Conservation (phyloP, 2,888 invertebrate species). For the Diogma glabrata region DNA sequence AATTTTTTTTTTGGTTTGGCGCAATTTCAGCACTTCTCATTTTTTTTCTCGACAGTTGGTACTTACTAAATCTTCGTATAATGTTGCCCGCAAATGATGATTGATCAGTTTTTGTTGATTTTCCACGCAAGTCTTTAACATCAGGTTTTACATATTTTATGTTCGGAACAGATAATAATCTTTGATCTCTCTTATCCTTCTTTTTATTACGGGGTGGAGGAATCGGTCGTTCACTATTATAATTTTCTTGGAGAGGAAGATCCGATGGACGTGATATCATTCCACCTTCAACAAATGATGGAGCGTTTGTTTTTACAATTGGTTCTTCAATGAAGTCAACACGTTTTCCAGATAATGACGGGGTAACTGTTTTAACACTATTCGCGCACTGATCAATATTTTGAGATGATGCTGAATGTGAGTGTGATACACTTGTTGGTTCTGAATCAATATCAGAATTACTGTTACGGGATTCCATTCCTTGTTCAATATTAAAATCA, state of each 20-base stretch:
- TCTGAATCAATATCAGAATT: constrained; percentile 20
- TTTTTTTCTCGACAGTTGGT: constrained; percentile 36
- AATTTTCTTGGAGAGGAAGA: constrained; percentile 43
- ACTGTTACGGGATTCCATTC: constrained; percentile 17
- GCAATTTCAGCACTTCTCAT: constrained; percentile 6
- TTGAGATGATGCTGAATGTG: constrained; percentile 21
- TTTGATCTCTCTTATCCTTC: constrained; percentile 49
- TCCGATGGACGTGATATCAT: constrained; percentile 47
- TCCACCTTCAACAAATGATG: constrained; percentile 26
- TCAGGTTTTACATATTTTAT: constrained; percentile 49
- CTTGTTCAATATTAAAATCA: constrained; percentile 16
- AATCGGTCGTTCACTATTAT: constrained; percentile 35
- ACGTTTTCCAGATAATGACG: constrained; percentile 24
- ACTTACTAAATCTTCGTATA: constrained; percentile 84
- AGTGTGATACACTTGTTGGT: constrained; percentile 21
- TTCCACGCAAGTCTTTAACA: constrained; percentile 32
- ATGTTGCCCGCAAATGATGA: constrained; percentile 59
- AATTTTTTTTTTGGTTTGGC: too few species aligned
- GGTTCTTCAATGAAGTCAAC: constrained; percentile 33
- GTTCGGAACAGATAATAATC: constrained; percentile 67
- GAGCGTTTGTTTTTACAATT: constrained; percentile 20
- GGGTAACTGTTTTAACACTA: too few species aligned
- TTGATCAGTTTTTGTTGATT: constrained; percentile 30
- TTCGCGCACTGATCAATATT: too few species aligned
- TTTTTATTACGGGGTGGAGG: constrained; percentile 44